These are phyloP conservation scores for Dynastes grantii DNA, from an alignment of 2,888 invertebrate species.

Conservation along the genomic window DNA sequence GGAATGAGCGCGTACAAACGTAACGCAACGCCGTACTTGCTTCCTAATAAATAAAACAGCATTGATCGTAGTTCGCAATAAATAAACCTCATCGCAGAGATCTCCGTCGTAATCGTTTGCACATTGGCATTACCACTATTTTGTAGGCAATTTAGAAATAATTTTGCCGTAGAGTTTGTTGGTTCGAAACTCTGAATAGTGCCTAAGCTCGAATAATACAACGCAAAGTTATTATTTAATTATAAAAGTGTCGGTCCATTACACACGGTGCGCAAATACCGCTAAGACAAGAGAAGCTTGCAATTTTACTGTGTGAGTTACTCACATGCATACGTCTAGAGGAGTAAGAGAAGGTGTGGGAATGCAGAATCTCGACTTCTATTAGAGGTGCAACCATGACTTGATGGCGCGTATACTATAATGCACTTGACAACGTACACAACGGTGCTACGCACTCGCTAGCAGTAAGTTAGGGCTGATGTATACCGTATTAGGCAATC, in stretches of 20 bases:
- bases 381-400: constrained; percentile 53
- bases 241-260: constrained; percentile 11
- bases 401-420: constrained; percentile 53
- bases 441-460: neutral
- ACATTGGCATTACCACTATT: constrained; percentile 1
- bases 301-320: constrained; percentile 29
- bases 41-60: constrained; percentile 34
- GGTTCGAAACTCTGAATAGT: neutral
- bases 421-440: constrained; percentile 51
- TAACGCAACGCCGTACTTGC: neutral
- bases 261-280: constrained; percentile 18
- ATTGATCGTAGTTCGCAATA: constrained; percentile 16
- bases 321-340: constrained; percentile 13
- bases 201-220: neutral
- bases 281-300: constrained; percentile 22
- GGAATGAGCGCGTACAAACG: constrained; percentile 1
- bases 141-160: constrained; percentile 29
- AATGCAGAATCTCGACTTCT: constrained; percentile 52
- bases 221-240: constrained; percentile 27
- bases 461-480: too few species aligned
- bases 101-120: neutral
- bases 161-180: constrained; percentile 23
- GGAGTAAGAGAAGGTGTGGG: constrained; percentile 54
- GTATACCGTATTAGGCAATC: too few species aligned
- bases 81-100: constrained; percentile 2